phyloP scores from a whole-genome alignment of 2,113 vertebrate genomes.

The Psilopogon haemacephalus region DNA sequence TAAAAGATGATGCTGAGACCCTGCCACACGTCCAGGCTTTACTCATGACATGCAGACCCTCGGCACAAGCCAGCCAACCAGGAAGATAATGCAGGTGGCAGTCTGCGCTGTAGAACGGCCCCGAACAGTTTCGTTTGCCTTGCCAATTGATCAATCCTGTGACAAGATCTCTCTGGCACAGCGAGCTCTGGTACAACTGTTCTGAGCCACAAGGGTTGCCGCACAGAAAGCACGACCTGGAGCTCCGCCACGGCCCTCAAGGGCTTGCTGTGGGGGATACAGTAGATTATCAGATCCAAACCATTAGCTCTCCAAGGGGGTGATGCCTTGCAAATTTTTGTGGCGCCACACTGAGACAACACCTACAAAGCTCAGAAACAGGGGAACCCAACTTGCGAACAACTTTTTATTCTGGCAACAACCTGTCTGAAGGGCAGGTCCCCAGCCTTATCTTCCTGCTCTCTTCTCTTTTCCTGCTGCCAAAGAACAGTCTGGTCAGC shows the following conservation, averaged over 20 bases:
- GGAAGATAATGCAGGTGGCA: accelerated
- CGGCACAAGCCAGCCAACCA: not conserved
- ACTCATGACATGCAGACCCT: accelerated
- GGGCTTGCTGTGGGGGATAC: not conserved
- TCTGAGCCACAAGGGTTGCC: not conserved
- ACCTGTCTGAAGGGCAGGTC: not conserved
- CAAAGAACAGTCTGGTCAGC: not conserved
- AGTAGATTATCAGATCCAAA: not conserved
- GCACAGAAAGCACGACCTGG: not conserved
- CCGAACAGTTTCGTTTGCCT: not conserved
- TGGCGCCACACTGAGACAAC: not conserved
- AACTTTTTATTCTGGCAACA: not conserved
- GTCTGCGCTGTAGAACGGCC: not conserved
- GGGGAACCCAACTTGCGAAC: not conserved
- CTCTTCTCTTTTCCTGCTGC: not conserved
- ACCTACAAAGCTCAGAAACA: not conserved
- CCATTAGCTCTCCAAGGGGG: not conserved
- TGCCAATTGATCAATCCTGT: accelerated
- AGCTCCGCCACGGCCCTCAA: not conserved
- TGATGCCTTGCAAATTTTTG: not conserved
- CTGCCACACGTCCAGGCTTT: not conserved
- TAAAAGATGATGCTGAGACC: not conserved
- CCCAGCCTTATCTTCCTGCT: not conserved
- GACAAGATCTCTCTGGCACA: accelerated
- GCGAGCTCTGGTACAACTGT: accelerated